phyloP scores from a whole-genome alignment of 2,113 vertebrate genomes.

The Lycocorax pyrrhopterus region DNA sequence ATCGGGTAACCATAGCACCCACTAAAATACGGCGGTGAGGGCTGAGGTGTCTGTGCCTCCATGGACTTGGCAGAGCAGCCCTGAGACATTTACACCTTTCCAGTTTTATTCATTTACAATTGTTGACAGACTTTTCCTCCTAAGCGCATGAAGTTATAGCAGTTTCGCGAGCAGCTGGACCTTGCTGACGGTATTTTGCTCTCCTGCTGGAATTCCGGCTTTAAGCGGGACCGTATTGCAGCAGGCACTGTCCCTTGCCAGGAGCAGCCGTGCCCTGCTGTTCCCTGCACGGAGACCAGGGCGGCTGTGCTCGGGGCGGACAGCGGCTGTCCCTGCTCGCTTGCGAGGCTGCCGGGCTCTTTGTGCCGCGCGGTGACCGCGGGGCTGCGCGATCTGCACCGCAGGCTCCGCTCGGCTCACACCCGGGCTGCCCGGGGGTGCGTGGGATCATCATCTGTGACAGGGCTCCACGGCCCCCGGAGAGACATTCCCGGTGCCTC shows the following conservation, averaged over 20 bases:
- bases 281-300: neutral
- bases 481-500: neutral
- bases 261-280: neutral
- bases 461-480: neutral
- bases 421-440: neutral
- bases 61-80: neutral
- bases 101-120: neutral
- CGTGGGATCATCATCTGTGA: neutral
- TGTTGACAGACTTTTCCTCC: neutral
- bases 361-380: neutral
- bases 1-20: neutral
- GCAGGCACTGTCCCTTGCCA: neutral
- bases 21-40: neutral
- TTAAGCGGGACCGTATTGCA: fast-evolving
- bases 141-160: neutral
- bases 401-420: neutral
- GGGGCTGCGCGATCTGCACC: neutral
- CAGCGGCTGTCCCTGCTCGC: neutral
- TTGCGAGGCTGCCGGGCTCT: neutral
- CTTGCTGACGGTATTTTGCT: neutral
- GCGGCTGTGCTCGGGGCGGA: neutral
- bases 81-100: neutral
- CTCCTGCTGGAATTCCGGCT: neutral
- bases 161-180: neutral
- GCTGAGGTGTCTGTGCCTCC: neutral